A percentile compares a stretch with the other conserved stretches of the same genome.
phyloP scores from a whole-genome alignment of 2,888 invertebrate genomes.

The Leistus spinibarbis region DNA sequence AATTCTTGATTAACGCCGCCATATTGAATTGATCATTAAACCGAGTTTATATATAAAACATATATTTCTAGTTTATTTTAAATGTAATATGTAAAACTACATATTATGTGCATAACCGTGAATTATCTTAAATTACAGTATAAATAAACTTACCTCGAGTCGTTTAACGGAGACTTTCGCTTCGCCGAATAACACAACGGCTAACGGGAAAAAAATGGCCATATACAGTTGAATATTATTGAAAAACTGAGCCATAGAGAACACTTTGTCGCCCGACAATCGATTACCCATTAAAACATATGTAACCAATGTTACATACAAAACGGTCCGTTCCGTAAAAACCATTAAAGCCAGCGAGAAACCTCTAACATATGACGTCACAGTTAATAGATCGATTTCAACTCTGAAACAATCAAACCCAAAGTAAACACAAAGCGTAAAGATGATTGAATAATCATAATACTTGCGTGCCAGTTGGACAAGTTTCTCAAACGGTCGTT shows the following conservation, averaged over 20 bases:
- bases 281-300: constrained; percentile 71
- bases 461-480: constrained; percentile 67
- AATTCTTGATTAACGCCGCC: too few species aligned
- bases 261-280: constrained; percentile 69
- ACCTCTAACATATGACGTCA: constrained; percentile 70
- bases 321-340: constrained; percentile 83
- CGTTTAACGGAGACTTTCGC: constrained; percentile 67
- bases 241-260: constrained; percentile 78
- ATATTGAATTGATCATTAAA: too few species aligned
- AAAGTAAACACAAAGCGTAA: neutral
- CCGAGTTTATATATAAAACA: too few species aligned
- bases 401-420: constrained; percentile 57
- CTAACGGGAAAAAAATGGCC: constrained; percentile 69
- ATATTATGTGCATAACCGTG: too few species aligned
- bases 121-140: neutral
- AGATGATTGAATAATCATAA: constrained; percentile 42
- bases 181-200: constrained; percentile 66
- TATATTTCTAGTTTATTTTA: too few species aligned
- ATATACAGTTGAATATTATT: constrained; percentile 73
- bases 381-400: constrained; percentile 72
- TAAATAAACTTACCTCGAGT: constrained; percentile 60
- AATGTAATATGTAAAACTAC: too few species aligned
- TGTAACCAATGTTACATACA: constrained; percentile 80
- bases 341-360: constrained; percentile 70
- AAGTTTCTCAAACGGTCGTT: constrained; percentile 70